These are phyloP conservation scores for Coranthus polyacanthus DNA, from an alignment of 2,797 vertebrate genomes.

Conservation along the genomic window DNA sequence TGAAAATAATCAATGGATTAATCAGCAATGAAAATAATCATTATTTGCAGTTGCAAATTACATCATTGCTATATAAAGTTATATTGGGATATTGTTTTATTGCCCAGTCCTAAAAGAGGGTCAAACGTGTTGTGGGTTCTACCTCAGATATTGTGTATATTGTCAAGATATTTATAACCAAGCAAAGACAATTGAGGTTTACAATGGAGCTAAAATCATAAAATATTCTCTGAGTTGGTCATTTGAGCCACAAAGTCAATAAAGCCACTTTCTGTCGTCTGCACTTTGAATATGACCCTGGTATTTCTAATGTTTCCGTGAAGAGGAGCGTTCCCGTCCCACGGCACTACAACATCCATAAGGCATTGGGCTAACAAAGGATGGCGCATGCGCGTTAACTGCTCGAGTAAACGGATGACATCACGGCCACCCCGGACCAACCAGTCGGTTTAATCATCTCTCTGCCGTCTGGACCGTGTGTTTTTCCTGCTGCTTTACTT, in stretches of 20 bases:
- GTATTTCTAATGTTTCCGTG: not conserved
- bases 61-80: too few relatives aligned
- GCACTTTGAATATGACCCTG: not conserved
- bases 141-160: too few relatives aligned
- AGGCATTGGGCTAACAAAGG: not conserved
- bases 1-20: too few relatives aligned
- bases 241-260: not conserved
- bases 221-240: too few relatives aligned
- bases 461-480: constrained; percentile 11
- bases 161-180: too few relatives aligned
- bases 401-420: constrained; percentile 81
- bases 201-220: too few relatives aligned
- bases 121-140: too few relatives aligned
- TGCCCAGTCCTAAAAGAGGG: too few relatives aligned
- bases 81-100: too few relatives aligned
- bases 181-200: too few relatives aligned
- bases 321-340: not conserved
- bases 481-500: constrained; percentile 6
- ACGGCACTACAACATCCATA: constrained; percentile 49
- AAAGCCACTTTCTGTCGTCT: not conserved
- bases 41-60: too few relatives aligned
- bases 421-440: constrained; percentile 81
- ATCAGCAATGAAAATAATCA: too few relatives aligned
- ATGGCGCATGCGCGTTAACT: constrained; percentile 77
- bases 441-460: constrained; percentile 57